Evolutionary conservation across 2,797 vertebrate species (phyloP), one percentile per base, ranked within the genome.

Genomic region (Megaceryle alcyon): DNA sequence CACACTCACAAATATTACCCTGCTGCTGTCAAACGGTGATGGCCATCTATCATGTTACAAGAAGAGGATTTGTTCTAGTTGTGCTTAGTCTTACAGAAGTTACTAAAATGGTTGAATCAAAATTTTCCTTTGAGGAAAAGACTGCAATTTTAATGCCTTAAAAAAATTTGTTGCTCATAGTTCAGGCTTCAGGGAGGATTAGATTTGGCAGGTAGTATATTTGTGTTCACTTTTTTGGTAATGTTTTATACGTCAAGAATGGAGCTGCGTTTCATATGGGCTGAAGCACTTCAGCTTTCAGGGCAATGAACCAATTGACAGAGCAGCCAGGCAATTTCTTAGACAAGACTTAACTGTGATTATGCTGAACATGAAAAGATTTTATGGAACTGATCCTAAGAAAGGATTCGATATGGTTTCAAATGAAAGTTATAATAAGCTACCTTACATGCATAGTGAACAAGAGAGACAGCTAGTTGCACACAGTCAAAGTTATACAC

Each of bases 321-420:
- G 8, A 81, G 71, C 92, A 96, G 90, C 86, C 88, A 77, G 76
- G 68, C 78, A 82, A 61, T 85, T 88, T 86, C 81, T 87, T 65
- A 82, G 76, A 48, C 75, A 78, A 85, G 71, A 69, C 76, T 86
- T 85, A 77, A 37, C 84, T 85, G 71, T 73, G 76, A 75, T 94
- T 94, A 61, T 87, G 49, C 35, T 89, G 35, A 72, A 87, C 43
- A 48, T 12, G 19, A 78, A 91, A 54, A 57, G 69, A 70, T 81
- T 92, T 85, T 78, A 43, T 89, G 82, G 75, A 94, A 83, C 49
- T 48, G 61, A 92, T 86, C 29, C 79, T 69, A 69, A 91, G 79
- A 78, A 91, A 91, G 25, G 41, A 89, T 95, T 91, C 75, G 44
- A 60, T 90, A 39, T 60, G 79, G 66, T 85, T 96, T 89, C 66